A percentile compares a stretch with the other conserved stretches of the same genome.
Conservation (phyloP, 2,888 invertebrate species). For the Chironomus riparius region DNA sequence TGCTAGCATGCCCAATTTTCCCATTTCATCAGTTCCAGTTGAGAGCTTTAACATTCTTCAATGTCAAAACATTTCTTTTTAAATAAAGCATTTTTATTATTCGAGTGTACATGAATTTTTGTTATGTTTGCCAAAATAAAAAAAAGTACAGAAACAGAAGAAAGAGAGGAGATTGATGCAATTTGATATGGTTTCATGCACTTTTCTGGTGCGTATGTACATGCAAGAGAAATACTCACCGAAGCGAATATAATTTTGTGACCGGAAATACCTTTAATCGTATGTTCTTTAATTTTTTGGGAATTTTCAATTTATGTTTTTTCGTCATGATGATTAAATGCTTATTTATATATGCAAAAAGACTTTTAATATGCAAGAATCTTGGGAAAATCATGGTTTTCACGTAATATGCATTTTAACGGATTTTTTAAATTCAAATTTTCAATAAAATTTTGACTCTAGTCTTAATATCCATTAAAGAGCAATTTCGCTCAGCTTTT, state of each 20-base stretch:
- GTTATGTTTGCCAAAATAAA: not conserved
- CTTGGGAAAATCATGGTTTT: too few species aligned
- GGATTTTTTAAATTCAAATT: too few species aligned
- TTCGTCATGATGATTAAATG: not conserved
- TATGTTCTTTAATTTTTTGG: not conserved
- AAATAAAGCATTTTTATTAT: not conserved
- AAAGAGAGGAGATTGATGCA: constrained; percentile 15
- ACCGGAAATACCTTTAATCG: constrained; percentile 20
- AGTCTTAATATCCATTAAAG: too few species aligned
- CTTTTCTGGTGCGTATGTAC: not conserved
- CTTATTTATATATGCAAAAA: not conserved
- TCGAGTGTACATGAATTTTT: not conserved
- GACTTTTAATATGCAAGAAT: too few species aligned
- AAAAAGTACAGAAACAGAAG: not conserved
- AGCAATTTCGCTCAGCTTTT: too few species aligned
- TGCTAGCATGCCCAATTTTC: not conserved
- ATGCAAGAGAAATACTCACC: not conserved
- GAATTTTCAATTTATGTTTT: not conserved
- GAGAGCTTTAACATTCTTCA: not conserved
- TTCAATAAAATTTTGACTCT: too few species aligned
- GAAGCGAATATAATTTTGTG: constrained; percentile 6
- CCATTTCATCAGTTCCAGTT: not conserved
- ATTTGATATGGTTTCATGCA: constrained; percentile 23
- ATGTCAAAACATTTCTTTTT: not conserved
- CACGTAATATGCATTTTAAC: too few species aligned